phyloP scores from a whole-genome alignment of 2,797 vertebrate species.

The Acipenser oxyrinchus region DNA sequence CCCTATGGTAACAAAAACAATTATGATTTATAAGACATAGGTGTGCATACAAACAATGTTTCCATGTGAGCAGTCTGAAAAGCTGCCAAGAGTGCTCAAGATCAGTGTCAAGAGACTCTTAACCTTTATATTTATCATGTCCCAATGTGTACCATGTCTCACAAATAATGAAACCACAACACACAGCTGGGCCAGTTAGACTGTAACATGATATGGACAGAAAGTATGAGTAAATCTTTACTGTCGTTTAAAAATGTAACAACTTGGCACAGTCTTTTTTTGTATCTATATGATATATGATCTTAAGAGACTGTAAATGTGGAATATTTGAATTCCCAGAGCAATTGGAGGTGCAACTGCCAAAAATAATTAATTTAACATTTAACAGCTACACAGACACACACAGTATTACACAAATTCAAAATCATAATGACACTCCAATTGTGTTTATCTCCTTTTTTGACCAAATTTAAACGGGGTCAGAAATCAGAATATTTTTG shows the following conservation, averaged over 20 bases:
- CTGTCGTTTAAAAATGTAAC: slow-evolving; percentile 39
- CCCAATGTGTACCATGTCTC: slow-evolving; percentile 37
- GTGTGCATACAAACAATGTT: slow-evolving; percentile 36
- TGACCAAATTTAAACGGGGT: not conserved
- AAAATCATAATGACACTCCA: not conserved
- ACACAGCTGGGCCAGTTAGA: slow-evolving; percentile 37
- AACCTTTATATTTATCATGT: slow-evolving; percentile 36
- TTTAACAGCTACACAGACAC: not conserved
- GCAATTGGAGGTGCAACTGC: not conserved
- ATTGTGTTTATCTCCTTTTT: not conserved
- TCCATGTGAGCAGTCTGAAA: slow-evolving; percentile 36
- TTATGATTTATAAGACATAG: slow-evolving; percentile 33
- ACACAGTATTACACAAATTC: not conserved
- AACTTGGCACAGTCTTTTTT: slow-evolving; percentile 31
- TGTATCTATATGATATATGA: slow-evolving; percentile 34
- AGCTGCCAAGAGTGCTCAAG: slow-evolving; percentile 28
- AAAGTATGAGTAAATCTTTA: slow-evolving; percentile 37
- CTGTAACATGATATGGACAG: slow-evolving; percentile 40
- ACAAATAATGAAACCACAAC: slow-evolving; percentile 39
- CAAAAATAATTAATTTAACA: not conserved
- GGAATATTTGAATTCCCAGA: slow-evolving; percentile 35
- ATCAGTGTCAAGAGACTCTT: slow-evolving; percentile 36
- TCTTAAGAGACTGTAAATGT: slow-evolving; percentile 38
- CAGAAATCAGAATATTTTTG: not conserved
- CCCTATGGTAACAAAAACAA: not conserved